Evolutionary conservation across 2,797 vertebrate genomes (phyloP).

Genomic region (Epinephelus coioides): DNA sequence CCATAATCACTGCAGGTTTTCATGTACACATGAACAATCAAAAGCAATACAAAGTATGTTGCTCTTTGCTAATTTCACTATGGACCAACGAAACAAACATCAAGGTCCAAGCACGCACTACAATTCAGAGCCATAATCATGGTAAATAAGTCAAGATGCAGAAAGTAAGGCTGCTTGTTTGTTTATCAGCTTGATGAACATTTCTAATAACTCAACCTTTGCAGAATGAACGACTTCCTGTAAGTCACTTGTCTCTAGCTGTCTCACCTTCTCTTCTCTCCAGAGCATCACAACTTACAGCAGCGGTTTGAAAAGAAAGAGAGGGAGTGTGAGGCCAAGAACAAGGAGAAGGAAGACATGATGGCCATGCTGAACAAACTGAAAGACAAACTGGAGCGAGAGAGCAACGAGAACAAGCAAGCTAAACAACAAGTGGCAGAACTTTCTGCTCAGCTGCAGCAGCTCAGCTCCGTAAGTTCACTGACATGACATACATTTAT

Average conservation of each 20-base stretch:
- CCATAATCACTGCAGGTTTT: background rate
- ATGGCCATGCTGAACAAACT: conserved; percentile 95
- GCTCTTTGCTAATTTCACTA: background rate
- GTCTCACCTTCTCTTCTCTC: conserved; percentile 16
- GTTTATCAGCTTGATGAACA: background rate
- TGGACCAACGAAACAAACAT: background rate
- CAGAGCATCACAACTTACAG: conserved; percentile 94
- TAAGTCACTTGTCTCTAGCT: no score
- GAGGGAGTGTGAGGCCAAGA: conserved; percentile 94
- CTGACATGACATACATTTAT: no score
- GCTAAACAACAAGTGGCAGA: conserved; percentile 91
- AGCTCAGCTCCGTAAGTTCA: conserved; percentile 89
- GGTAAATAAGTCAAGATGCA: background rate
- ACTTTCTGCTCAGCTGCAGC: conserved; percentile 89
- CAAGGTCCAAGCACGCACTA: no score
- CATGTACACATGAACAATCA: background rate
- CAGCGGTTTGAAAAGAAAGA: conserved; percentile 96
- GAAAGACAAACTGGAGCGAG: conserved; percentile 96
- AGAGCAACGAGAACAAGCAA: conserved; percentile 90
- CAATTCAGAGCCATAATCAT: background rate
- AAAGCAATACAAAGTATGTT: background rate
- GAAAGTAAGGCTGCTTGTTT: no score
- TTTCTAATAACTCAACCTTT: background rate
- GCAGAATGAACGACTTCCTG: background rate
- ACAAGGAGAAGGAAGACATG: conserved; percentile 97